Conservation (phyloP, 2,888 invertebrate genomes). For the Himalopsyche anomala region DNA sequence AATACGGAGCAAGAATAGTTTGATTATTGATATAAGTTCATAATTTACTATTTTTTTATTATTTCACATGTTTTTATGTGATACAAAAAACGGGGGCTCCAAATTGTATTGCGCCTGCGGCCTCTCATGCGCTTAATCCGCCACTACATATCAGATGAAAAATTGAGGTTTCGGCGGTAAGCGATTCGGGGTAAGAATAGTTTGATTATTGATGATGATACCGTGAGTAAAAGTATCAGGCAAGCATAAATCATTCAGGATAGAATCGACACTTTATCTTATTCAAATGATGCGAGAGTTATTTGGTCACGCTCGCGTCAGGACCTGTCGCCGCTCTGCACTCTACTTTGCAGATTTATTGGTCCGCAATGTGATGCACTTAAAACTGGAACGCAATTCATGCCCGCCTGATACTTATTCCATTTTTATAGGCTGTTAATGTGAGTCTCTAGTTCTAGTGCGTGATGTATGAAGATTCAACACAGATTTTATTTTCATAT, state of each 20-base stretch:
- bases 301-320: constrained; percentile 47
- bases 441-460: not conserved
- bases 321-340: constrained; percentile 44
- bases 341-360: constrained; percentile 51
- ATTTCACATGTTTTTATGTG: no score
- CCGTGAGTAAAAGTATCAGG: constrained; percentile 15
- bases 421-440: constrained; percentile 2
- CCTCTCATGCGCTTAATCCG: no score
- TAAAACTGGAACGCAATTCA: constrained; percentile 31
- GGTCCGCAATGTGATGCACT: constrained; percentile 45
- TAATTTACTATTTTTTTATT: no score
- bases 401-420: constrained; percentile 40
- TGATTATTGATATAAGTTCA: no score
- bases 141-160: no score
- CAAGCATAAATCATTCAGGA: constrained; percentile 42
- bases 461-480: constrained; percentile 5
- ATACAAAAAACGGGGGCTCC: no score
- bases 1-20: no score
- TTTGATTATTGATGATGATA: not conserved
- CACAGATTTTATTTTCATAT: not conserved
- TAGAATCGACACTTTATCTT: constrained; percentile 47
- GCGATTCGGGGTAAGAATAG: no score
- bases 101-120: no score
- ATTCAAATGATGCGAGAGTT: constrained; percentile 47
- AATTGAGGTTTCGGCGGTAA: no score